Evolutionary conservation across 2,888 invertebrate genomes (phyloP).

Genomic region (Leucoma salicis): DNA sequence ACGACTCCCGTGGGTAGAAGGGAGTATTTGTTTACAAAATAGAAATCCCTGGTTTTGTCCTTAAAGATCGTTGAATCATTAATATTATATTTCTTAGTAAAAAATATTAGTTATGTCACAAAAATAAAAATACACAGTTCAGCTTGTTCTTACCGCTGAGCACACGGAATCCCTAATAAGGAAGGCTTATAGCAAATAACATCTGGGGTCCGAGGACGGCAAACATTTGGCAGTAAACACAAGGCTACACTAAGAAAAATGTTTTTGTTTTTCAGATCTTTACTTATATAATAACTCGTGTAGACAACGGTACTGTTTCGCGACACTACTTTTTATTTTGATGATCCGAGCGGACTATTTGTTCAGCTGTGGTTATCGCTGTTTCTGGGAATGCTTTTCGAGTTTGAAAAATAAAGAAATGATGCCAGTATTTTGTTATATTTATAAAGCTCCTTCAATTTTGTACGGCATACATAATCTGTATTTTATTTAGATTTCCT

Average conservation of each 20-base stretch:
- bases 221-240: constrained; percentile 77
- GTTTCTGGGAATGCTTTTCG: constrained; percentile 16
- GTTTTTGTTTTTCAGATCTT: constrained; percentile 67
- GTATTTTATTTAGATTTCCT: too few species aligned
- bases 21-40: too few species aligned
- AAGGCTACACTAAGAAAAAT: constrained; percentile 71
- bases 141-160: constrained; percentile 56
- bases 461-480: too few species aligned
- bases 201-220: constrained; percentile 73
- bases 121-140: constrained; percentile 63
- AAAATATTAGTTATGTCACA: constrained; percentile 66
- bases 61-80: too few species aligned
- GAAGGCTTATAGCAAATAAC: constrained; percentile 77
- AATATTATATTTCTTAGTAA: too few species aligned
- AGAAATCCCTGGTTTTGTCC: too few species aligned
- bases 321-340: constrained; percentile 20
- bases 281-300: constrained; percentile 46
- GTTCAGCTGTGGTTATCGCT: constrained; percentile 7
- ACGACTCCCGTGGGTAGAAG: too few species aligned
- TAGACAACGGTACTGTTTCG: constrained; percentile 19
- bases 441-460: too few species aligned
- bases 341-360: constrained; percentile 5
- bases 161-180: constrained; percentile 78
- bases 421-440: too few species aligned
- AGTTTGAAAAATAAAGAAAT: too few species aligned